Percentiles rank a stretch among this genome's conserved stretches.
Conservation (phyloP, 2,888 invertebrate species). For the Habrosyne pyritoides region DNA sequence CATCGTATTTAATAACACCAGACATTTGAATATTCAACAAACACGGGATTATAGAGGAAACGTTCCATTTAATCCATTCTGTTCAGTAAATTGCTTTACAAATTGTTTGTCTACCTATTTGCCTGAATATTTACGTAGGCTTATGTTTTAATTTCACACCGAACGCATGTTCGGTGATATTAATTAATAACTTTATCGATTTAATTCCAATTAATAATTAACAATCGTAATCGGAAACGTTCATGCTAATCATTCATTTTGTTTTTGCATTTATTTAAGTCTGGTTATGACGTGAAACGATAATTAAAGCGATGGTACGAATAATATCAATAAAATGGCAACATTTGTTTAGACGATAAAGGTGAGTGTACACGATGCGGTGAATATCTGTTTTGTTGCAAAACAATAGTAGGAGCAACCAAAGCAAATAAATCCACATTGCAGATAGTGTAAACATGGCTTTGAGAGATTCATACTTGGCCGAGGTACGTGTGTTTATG, state of each 20-base stretch:
- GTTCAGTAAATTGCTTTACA: slow-evolving; percentile 31
- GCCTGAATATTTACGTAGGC: neutral
- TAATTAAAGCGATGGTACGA: slow-evolving; percentile 1
- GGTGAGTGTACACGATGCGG: neutral
- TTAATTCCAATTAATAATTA: slow-evolving; percentile 5
- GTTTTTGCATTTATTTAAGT: neutral
- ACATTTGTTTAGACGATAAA: neutral
- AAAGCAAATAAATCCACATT: slow-evolving; percentile 10
- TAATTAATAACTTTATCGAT: slow-evolving; percentile 8
- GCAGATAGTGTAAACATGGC: slow-evolving; percentile 10
- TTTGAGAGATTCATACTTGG: slow-evolving; percentile 4
- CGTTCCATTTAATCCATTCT: slow-evolving; percentile 41
- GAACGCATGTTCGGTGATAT: neutral
- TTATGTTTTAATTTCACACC: slow-evolving; percentile 7
- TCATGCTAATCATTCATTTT: neutral
- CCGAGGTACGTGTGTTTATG: slow-evolving; percentile 1
- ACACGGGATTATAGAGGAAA: slow-evolving; percentile 38
- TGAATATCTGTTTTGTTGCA: neutral
- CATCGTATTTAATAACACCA: slow-evolving; percentile 46
- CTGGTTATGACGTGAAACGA: neutral
- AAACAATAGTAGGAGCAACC: slow-evolving; percentile 8
- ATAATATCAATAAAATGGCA: neutral
- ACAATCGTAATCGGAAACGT: neutral
- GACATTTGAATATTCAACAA: slow-evolving; percentile 52
- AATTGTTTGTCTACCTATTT: slow-evolving; percentile 12